These are phyloP conservation scores for Musca vetustissima DNA, from an alignment of 1,140 invertebrate species.

Conservation along the genomic window DNA sequence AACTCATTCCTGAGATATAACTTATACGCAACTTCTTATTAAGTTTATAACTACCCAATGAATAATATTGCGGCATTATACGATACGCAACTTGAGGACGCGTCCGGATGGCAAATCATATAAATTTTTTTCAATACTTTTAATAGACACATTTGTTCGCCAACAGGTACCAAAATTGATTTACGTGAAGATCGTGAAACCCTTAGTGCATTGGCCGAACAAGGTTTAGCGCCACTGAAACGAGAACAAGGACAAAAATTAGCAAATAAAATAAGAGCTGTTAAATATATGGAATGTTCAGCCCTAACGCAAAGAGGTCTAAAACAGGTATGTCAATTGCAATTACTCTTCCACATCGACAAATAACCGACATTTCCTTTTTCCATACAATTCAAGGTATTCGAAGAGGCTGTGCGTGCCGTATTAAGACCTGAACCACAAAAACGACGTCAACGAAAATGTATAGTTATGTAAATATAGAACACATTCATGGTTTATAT, in stretches of 20 bases:
- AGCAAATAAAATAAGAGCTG: constrained; percentile 94
- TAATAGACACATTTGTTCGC: too few species aligned
- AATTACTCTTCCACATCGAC: background rate
- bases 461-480: constrained; percentile 77
- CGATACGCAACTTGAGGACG: too few species aligned
- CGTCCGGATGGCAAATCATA: too few species aligned
- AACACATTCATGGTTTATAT: constrained; percentile 12
- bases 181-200: constrained; percentile 93
- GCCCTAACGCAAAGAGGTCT: constrained; percentile 96
- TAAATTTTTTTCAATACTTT: too few species aligned
- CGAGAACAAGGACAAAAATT: constrained; percentile 94
- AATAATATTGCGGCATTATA: too few species aligned
- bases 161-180: constrained; percentile 94
- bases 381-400: constrained; percentile 75
- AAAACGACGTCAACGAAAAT: constrained; percentile 89
- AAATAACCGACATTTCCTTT: background rate
- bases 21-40: too few species aligned
- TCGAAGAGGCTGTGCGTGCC: constrained; percentile 94
- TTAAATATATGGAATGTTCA: constrained; percentile 99
- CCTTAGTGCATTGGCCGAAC: constrained; percentile 84
- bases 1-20: too few species aligned
- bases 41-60: too few species aligned
- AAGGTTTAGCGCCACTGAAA: constrained; percentile 91
- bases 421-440: constrained; percentile 91
- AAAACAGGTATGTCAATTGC: constrained; percentile 72